These are phyloP conservation scores for Gadus macrocephalus DNA, from an alignment of 2,113 vertebrate species.

Conservation along the genomic window DNA sequence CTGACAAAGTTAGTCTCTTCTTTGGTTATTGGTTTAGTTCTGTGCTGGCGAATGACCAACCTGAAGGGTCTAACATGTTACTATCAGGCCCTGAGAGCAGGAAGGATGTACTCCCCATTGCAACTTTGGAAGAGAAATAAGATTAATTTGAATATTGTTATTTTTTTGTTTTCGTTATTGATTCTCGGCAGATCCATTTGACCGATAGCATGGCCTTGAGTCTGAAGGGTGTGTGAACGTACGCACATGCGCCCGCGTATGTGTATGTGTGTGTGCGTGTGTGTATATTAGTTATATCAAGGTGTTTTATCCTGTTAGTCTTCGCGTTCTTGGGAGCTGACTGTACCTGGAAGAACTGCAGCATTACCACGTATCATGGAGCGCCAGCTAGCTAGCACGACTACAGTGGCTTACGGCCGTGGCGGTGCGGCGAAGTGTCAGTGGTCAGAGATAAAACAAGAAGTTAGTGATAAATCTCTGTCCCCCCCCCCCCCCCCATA, in stretches of 20 bases:
- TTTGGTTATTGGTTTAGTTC: conserved; percentile 7
- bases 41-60: neutral
- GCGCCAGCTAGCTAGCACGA: neutral
- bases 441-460: neutral
- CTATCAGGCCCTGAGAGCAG: too few relatives aligned
- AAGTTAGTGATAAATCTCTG: too few relatives aligned
- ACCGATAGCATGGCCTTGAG: too few relatives aligned
- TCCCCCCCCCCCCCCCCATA: too few relatives aligned
- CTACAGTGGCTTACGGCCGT: too few relatives aligned
- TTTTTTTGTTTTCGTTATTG: too few relatives aligned
- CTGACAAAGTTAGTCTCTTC: conserved; percentile 46
- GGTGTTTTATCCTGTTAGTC: conserved; percentile 21
- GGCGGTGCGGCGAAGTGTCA: conserved; percentile 12
- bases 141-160: too few relatives aligned
- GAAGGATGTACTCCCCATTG: too few relatives aligned
- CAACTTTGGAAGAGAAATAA: too few relatives aligned
- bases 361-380: conserved; percentile 15
- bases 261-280: neutral
- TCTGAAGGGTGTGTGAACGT: too few relatives aligned
- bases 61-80: neutral
- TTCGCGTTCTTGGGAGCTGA: conserved; percentile 34
- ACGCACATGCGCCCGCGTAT: neutral
- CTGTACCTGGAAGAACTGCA: conserved; percentile 42
- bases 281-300: conserved; percentile 23
- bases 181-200: too few relatives aligned